Evolutionary conservation across 2,797 vertebrate species (phyloP).

Genomic region (Gallinago solitaria): DNA sequence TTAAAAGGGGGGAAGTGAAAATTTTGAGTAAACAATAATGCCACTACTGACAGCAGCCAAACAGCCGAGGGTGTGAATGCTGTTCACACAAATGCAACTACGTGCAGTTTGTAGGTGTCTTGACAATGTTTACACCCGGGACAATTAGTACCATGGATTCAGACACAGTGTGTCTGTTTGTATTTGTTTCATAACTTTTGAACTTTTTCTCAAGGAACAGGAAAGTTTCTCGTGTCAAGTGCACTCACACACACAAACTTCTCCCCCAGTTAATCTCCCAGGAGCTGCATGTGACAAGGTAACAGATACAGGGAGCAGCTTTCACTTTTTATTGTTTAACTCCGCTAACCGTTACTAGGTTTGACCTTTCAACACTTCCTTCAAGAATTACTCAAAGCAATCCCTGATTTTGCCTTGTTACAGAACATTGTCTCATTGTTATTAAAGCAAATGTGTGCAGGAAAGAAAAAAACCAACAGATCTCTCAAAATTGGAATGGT

Average conservation of each 20-base stretch:
- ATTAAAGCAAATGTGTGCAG: not conserved
- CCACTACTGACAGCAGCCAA: not conserved
- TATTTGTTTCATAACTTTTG: constrained; percentile 19
- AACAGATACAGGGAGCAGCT: not conserved
- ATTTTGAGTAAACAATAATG: not conserved
- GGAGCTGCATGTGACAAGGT: constrained; percentile 19
- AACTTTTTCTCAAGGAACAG: not conserved
- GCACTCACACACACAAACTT: not conserved
- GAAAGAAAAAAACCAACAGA: not conserved
- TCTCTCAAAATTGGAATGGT: not conserved
- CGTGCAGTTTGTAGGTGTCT: not conserved
- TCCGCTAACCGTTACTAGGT: not conserved
- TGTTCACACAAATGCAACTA: no score
- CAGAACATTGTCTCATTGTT: not conserved
- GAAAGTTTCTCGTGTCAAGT: not conserved
- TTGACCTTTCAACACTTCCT: constrained; percentile 54
- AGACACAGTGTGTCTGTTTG: constrained; percentile 13
- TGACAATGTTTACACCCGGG: not conserved
- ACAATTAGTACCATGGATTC: not conserved
- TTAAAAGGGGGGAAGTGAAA: not conserved
- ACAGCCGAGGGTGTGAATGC: not conserved
- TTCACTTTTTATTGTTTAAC: constrained; percentile 65
- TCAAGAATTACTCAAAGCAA: not conserved
- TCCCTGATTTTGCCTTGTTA: constrained; percentile 6
- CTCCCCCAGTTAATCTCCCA: not conserved